Evolutionary conservation across 2,888 invertebrate species (phyloP).

Genomic region (Pollenia griseotomentosa): DNA sequence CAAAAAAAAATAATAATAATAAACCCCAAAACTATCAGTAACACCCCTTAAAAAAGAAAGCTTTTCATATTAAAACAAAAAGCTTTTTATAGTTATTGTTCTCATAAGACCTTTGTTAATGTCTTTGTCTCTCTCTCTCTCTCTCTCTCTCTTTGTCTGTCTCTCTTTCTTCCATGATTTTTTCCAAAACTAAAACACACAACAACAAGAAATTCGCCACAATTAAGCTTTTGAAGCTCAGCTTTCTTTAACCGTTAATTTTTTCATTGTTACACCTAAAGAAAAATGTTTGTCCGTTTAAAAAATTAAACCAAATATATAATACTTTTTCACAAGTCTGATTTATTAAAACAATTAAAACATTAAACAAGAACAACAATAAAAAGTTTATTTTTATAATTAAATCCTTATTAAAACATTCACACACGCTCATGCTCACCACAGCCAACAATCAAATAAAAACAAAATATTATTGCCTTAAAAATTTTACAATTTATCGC

Average conservation of each 20-base stretch:
- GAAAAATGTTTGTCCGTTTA: conserved; percentile 52
- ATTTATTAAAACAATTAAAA: conserved; percentile 66
- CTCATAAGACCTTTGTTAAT: conserved; percentile 41
- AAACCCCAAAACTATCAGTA: conserved; percentile 22
- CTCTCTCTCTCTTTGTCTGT: conserved; percentile 73
- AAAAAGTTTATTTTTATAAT: conserved; percentile 73
- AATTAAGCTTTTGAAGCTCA: conserved; percentile 53
- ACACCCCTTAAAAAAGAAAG: conserved; percentile 25
- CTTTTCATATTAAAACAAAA: conserved; percentile 43
- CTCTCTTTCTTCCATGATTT: conserved; percentile 52
- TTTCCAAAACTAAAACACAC: conserved; percentile 29
- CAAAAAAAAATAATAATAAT: conserved; percentile 51
- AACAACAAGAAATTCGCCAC: conserved; percentile 48
- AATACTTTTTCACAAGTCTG: conserved; percentile 57
- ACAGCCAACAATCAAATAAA: conserved; percentile 59
- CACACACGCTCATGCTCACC: conserved; percentile 85
- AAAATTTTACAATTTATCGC: conserved; percentile 19
- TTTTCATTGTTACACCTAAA: conserved; percentile 46
- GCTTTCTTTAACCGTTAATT: conserved; percentile 63
- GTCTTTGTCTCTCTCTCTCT: conserved; percentile 75
- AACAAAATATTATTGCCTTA: conserved; percentile 8
- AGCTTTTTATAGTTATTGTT: conserved; percentile 41
- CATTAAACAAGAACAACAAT: conserved; percentile 63
- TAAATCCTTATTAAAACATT: conserved; percentile 81
- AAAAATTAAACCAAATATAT: conserved; percentile 7